Percentiles rank a stretch among this genome's conserved stretches.
Evolutionary conservation across 1,140 invertebrate genomes (phyloP).

Genomic region (Cyclina sinensis): DNA sequence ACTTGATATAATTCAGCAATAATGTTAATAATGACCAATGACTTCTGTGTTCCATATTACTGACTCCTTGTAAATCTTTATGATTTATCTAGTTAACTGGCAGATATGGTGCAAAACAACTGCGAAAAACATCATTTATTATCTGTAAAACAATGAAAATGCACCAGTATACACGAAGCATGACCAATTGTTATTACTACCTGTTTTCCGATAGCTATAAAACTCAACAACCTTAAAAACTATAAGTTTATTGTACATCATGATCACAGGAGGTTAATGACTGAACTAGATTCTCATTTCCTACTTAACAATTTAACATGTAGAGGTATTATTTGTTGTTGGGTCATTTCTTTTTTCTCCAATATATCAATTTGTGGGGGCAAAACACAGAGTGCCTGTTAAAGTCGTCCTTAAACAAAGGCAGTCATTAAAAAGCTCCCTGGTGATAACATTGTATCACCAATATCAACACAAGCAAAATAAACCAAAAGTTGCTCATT

Average conservation of each 20-base stretch:
- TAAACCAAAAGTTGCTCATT: too few species aligned
- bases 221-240: not conserved
- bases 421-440: not conserved
- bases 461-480: constrained; percentile 33
- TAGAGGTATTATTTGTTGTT: not conserved
- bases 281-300: not conserved
- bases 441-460: constrained; percentile 14
- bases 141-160: not conserved
- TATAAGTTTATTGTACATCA: not conserved
- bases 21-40: too few species aligned
- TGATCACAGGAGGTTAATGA: constrained; percentile 1
- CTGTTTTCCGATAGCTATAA: not conserved
- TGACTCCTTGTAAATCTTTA: too few species aligned
- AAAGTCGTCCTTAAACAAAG: constrained; percentile 2
- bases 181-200: not conserved
- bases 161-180: not conserved
- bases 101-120: too few species aligned
- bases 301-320: constrained; percentile 34
- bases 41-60: too few species aligned
- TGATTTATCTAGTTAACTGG: too few species aligned
- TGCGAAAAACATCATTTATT: too few species aligned
- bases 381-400: not conserved
- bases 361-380: constrained; percentile 9
- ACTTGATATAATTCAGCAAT: too few species aligned
- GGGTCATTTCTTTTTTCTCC: not conserved